Evolutionary conservation across 2,797 vertebrate species (phyloP).

Genomic region (Calcarius lapponicus): DNA sequence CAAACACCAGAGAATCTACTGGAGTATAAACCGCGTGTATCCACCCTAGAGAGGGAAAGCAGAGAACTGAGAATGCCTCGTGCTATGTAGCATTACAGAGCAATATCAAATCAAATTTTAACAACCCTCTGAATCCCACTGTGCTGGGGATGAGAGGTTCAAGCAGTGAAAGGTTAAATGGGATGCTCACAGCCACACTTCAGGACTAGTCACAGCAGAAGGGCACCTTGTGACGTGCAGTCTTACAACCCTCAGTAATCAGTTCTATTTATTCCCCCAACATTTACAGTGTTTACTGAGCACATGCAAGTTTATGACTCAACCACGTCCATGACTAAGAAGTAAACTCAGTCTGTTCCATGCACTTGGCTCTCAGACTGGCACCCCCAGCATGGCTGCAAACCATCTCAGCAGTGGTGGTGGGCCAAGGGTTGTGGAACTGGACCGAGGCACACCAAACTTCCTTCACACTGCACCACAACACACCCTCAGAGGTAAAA

Average conservation of each 20-base stretch:
- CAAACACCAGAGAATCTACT: constrained; percentile 94
- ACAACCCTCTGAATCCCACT: not conserved
- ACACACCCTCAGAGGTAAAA: not conserved
- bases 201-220: not conserved
- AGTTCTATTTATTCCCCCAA: constrained; percentile 28
- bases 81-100: not conserved
- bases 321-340: constrained; percentile 44
- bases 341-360: constrained; percentile 9
- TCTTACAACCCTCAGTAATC: not conserved
- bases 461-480: not conserved
- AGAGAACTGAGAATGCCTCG: constrained; percentile 56
- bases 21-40: constrained; percentile 98
- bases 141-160: not conserved
- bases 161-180: not conserved
- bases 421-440: not conserved
- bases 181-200: not conserved
- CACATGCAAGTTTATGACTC: constrained; percentile 45
- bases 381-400: not conserved
- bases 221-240: not conserved
- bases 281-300: constrained; percentile 21
- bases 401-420: not conserved
- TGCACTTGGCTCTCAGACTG: not conserved
- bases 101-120: not conserved
- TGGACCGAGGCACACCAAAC: not conserved
- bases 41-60: constrained; percentile 85